Evolutionary conservation across 2,113 vertebrate species (phyloP).

Genomic region (Martes martes): DNA sequence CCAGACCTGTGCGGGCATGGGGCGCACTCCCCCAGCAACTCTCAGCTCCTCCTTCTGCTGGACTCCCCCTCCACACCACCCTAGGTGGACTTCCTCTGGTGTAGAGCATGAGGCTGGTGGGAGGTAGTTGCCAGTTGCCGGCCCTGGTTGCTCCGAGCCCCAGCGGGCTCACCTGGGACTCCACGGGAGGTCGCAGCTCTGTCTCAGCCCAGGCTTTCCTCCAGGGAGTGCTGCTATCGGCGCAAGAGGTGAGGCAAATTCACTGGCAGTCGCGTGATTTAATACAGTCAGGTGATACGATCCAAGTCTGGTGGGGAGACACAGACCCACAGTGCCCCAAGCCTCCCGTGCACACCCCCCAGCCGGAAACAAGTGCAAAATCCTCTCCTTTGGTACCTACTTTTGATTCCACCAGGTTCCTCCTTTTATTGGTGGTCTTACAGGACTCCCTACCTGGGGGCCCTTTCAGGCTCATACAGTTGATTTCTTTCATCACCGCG

Average conservation of each 20-base stretch:
- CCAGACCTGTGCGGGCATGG: too few species aligned
- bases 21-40: neutral
- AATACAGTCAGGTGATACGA: neutral
- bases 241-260: neutral
- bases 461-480: neutral
- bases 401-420: neutral
- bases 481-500: accelerated
- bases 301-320: neutral
- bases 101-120: neutral
- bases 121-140: too few species aligned
- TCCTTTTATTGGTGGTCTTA: neutral
- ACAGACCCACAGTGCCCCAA: neutral
- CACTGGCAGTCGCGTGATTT: accelerated
- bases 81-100: neutral
- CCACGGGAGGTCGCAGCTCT: accelerated
- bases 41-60: neutral
- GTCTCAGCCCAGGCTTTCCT: neutral
- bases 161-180: neutral
- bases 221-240: too few species aligned
- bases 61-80: too few species aligned
- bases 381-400: neutral
- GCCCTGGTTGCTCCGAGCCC: neutral
- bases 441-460: neutral
- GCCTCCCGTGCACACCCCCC: neutral
- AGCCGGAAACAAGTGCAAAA: neutral